Conservation (phyloP, 2,797 vertebrate genomes). For the Spinus pinus region DNA sequence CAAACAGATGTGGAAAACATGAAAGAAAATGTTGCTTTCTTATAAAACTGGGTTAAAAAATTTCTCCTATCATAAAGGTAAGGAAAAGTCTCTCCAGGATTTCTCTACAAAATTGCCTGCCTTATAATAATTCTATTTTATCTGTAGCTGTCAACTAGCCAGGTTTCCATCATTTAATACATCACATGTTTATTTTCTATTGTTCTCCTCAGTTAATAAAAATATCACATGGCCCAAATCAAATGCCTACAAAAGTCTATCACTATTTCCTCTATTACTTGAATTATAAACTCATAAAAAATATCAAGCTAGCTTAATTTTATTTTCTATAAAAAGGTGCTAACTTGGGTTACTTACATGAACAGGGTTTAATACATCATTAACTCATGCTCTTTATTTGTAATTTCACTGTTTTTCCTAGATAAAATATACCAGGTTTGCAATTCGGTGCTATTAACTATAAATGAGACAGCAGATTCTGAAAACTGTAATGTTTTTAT, state of each 20-base stretch:
- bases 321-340: background rate
- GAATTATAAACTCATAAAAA: slow-evolving; percentile 6
- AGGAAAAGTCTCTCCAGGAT: background rate
- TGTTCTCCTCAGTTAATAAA: slow-evolving; percentile 8
- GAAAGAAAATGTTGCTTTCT: background rate
- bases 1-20: background rate
- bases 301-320: background rate
- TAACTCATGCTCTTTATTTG: background rate
- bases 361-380: background rate
- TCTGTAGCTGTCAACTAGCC: background rate
- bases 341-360: background rate
- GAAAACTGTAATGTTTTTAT: background rate
- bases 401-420: background rate
- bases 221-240: background rate
- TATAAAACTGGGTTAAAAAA: background rate
- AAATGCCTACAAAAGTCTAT: background rate
- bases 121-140: background rate
- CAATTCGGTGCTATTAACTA: background rate
- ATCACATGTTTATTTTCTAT: background rate
- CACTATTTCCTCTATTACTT: slow-evolving; percentile 5
- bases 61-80: background rate
- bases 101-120: background rate
- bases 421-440: background rate
- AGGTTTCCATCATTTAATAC: background rate
- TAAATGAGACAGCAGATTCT: background rate